Evolutionary conservation across 1,140 invertebrate genomes (phyloP), one percentile per base, ranked within the genome.

Genomic region (Calycopis cecrops): DNA sequence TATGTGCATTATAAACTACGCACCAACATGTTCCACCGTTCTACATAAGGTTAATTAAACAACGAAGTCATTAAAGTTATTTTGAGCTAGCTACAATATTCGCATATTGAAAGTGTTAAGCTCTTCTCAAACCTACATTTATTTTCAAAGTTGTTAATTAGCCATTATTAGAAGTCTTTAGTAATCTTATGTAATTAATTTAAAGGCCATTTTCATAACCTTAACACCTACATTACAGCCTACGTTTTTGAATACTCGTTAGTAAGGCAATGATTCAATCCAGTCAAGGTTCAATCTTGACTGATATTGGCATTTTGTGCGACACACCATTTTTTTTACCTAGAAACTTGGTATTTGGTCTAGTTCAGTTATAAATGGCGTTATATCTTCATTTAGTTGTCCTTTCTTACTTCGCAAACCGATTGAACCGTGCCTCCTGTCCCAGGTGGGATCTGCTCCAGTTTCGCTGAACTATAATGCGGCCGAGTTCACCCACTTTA

Each of bases 51-150:
- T 28, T 28, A 28, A 28, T 28, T 28, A 28, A 28, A 28, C 21
- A 28, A 28, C 17, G 9, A 53, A 59, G 56, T 21, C 48, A 54
- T 57, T 55, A 51, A 67, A 57, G 63, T 59, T 61, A 57, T 60
- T 60, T 57, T 58, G 61, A 58, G 51, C 51, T 57, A 28, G 42
- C 56, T n/a, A 47, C 18, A 52, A 52, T 48, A 14, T 52, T 51
- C 51, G 48, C 48, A 34, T 48, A 37, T 52, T 44, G 34, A 38
- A 52, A 11, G 42, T 42, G 40, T 40, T 11, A 55, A 49, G 48
- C 28, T 55, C 48, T 18, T 18, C 50, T 44, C 10, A 44, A 9
- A 44, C 40, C 40, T 3, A 28, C 21, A 44, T 44, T 44, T 16
- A 12, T 16, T 12, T 9, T 14, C 40, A 16, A 16, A 44, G 40